Evolutionary conservation across 2,888 invertebrate genomes (phyloP).

Genomic region (Andricus quercusramuli): DNA sequence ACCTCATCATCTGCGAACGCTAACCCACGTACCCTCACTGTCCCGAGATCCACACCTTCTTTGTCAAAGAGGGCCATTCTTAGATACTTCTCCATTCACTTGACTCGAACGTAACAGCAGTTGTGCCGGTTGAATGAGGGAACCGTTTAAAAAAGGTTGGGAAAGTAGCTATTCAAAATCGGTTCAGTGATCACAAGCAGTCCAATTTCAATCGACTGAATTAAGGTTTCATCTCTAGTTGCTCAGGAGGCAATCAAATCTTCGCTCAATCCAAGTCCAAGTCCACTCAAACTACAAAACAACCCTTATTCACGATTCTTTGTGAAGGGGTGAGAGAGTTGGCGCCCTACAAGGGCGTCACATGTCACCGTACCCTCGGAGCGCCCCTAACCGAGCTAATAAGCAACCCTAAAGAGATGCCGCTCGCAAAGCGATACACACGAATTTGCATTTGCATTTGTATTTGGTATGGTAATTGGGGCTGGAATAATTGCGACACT

Average conservation of each 20-base stretch:
- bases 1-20: too few species aligned
- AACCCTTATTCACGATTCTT: conserved; percentile 71
- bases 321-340: conserved; percentile 56
- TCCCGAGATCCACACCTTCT: too few species aligned
- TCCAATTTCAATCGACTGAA: conserved; percentile 33
- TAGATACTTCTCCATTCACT: not conserved
- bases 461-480: conserved; percentile 77
- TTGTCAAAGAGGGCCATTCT: too few species aligned
- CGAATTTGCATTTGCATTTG: conserved; percentile 75
- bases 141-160: conserved; percentile 11
- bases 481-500: conserved; percentile 71
- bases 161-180: conserved; percentile 26
- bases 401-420: conserved; percentile 73
- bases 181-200: conserved; percentile 29
- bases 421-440: conserved; percentile 64
- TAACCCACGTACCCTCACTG: too few species aligned
- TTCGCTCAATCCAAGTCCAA: conserved; percentile 65
- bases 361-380: conserved; percentile 58
- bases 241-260: conserved; percentile 66
- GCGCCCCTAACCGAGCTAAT: conserved; percentile 72
- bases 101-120: conserved; percentile 22
- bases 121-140: conserved; percentile 10
- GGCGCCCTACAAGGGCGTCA: conserved; percentile 67
- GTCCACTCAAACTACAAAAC: conserved; percentile 63
- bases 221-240: conserved; percentile 16